Evolutionary conservation across 2,888 invertebrate species (phyloP), one percentile per base, ranked within the genome.

Genomic region (Podotricha telesiphe): DNA sequence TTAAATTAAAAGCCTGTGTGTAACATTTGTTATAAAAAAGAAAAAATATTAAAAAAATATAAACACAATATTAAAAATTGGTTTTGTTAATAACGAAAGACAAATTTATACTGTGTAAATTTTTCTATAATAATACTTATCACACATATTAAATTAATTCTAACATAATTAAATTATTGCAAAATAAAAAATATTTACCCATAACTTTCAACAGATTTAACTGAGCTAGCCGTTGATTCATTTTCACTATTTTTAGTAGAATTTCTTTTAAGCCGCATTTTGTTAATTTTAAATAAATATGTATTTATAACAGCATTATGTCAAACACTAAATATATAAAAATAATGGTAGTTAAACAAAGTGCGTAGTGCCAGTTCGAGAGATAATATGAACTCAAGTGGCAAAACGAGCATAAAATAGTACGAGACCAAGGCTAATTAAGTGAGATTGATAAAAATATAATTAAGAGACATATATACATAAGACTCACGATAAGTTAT

Each of bases 201-300:
- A 69, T 82, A 88, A 74, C 87, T 89, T 22, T 83, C 86, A 6
- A 80, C 77, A 1, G 91, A 88, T 56, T 80, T 79, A 45, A 87
- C 78, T 0, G 91, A 91, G 37, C 87, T 87, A 3, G 85, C 79
- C 0, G 84, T 82, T 0, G 86, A 84, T 19, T 83, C 79, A 8
- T 80, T 82, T 37, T 83, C 86, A 77, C 72, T 77, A 76, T 66
- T 73, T 56, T 64, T 71, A 69, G 53, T 77, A 50, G 71, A 64
- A 59, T 74, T 73, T 34, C 74, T 79, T 56, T 79, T 71, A 47
- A 78, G 79, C 63, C 84, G 78, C 86, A 87, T 87, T 72, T 72
- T 53, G 3, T 34, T 34, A 17, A 34, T 34, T 37, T 55, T 6
- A 13, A 6, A 55, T 55, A 11, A 17, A 17, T 37, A 6, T 2